A percentile compares a stretch with the other conserved stretches of the same genome.
Conservation (phyloP, 1,140 invertebrate species). For the Dendroctonus valens region DNA sequence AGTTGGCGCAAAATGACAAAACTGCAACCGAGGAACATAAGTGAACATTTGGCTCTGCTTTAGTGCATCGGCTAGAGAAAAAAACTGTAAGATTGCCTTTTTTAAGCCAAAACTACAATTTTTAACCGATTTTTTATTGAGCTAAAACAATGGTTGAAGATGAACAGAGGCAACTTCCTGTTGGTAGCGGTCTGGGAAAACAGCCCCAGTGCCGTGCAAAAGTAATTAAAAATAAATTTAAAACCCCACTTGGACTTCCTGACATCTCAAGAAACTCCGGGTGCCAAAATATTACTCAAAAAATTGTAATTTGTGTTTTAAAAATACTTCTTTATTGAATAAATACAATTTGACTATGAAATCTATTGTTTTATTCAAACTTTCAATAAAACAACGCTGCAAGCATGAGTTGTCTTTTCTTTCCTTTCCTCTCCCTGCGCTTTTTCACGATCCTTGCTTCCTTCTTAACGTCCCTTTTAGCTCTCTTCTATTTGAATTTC, state of each 20-base stretch:
- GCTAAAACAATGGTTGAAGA: slow-evolving; percentile 55
- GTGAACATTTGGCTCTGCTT: slow-evolving; percentile 52
- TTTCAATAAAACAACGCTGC: not conserved
- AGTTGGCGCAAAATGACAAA: slow-evolving; percentile 69
- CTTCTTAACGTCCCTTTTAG: slow-evolving; percentile 55
- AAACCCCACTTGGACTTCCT: slow-evolving; percentile 45
- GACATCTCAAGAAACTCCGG: slow-evolving; percentile 49
- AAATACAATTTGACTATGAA: slow-evolving; percentile 5
- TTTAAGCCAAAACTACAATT: not conserved
- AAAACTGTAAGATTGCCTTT: slow-evolving; percentile 57
- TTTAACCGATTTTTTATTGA: slow-evolving; percentile 33
- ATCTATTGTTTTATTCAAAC: not conserved
- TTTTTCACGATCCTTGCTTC: slow-evolving; percentile 59
- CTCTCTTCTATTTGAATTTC: no score
- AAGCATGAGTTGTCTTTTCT: not conserved
- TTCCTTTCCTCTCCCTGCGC: slow-evolving; percentile 49
- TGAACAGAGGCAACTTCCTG: slow-evolving; percentile 64
- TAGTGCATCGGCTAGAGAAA: slow-evolving; percentile 54
- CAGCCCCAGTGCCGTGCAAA: slow-evolving; percentile 38
- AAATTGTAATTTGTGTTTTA: slow-evolving; percentile 47
- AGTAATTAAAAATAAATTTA: slow-evolving; percentile 42
- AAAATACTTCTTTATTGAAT: not conserved
- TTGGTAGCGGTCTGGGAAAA: slow-evolving; percentile 57
- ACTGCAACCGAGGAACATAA: slow-evolving; percentile 45
- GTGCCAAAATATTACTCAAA: slow-evolving; percentile 57